phyloP scores from a whole-genome alignment of 37 sponge, comb jelly and placozoan species.

The Bolinopsis microptera region DNA sequence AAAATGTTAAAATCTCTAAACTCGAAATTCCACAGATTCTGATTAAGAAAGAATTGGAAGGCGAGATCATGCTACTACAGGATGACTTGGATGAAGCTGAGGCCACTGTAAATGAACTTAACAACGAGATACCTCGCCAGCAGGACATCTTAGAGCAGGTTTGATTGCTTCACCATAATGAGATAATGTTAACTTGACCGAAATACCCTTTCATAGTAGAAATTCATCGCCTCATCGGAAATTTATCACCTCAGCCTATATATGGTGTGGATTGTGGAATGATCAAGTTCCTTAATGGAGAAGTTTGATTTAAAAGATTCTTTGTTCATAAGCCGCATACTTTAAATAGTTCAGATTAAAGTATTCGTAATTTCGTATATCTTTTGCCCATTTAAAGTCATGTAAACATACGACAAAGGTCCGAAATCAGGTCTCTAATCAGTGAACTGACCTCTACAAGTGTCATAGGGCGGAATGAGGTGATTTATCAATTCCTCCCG shows the following conservation, averaged over 20 bases:
- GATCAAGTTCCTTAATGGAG: too few species aligned
- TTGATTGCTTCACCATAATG: too few species aligned
- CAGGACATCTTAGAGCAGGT: conserved; percentile 64
- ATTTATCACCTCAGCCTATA: too few species aligned
- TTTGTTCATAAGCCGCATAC: too few species aligned
- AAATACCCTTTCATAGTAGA: too few species aligned
- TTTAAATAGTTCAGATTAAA: neutral
- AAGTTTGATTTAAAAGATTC: too few species aligned
- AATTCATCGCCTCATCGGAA: too few species aligned
- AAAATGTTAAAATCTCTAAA: too few species aligned
- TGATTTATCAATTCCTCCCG: too few species aligned
- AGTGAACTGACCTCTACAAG: neutral
- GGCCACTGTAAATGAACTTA: conserved; percentile 36
- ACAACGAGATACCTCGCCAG: conserved; percentile 63
- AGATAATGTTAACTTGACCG: neutral
- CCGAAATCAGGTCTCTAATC: neutral
- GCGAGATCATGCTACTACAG: conserved; percentile 47
- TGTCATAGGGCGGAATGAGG: too few species aligned
- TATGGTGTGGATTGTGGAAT: too few species aligned
- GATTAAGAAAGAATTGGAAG: conserved; percentile 46
- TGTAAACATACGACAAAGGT: too few species aligned
- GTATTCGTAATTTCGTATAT: neutral
- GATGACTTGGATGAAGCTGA: conserved; percentile 35
- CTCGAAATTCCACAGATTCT: neutral
- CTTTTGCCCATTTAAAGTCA: neutral